A percentile compares a stretch with the other conserved stretches of the same genome.
These are phyloP conservation scores for Acomys russatus DNA, from an alignment of 2,797 vertebrate genomes.

Conservation along the genomic window DNA sequence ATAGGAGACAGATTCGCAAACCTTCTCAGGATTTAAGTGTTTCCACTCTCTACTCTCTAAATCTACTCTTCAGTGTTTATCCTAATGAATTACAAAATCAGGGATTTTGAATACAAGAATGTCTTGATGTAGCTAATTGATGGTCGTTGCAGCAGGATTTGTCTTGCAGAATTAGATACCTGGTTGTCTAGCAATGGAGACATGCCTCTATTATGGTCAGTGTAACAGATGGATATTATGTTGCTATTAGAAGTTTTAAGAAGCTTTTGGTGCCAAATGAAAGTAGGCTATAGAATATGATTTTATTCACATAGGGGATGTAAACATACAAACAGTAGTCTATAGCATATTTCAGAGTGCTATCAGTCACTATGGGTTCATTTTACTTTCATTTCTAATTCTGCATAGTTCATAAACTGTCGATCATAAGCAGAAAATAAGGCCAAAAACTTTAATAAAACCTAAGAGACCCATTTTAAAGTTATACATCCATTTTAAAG, in stretches of 20 bases:
- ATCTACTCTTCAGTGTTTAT: slow-evolving; percentile 6
- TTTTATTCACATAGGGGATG: slow-evolving; percentile 17
- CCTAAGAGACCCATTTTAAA: slow-evolving; percentile 27
- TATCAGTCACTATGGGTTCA: neutral
- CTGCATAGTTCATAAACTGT: slow-evolving; percentile 25
- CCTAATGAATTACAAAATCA: slow-evolving; percentile 52
- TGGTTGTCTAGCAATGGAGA: slow-evolving; percentile 13
- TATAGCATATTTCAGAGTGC: slow-evolving; percentile 24
- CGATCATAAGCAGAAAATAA: slow-evolving; percentile 34
- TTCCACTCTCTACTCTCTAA: neutral
- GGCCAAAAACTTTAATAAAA: slow-evolving; percentile 3
- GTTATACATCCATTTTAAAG: neutral
- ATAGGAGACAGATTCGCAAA: neutral
- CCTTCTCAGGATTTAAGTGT: neutral
- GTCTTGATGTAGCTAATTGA: slow-evolving; percentile 28
- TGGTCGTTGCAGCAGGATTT: slow-evolving; percentile 32
- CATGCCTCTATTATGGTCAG: neutral
- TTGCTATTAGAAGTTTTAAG: slow-evolving; percentile 34
- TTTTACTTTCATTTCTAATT: slow-evolving; percentile 60
- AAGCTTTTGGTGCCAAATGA: slow-evolving; percentile 47
- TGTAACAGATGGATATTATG: neutral
- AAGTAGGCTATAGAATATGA: neutral
- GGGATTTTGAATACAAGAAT: slow-evolving; percentile 12
- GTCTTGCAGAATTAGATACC: slow-evolving; percentile 6
- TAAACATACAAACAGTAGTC: neutral